Conservation (phyloP, 1,140 invertebrate species). For the Apis laboriosa region DNA sequence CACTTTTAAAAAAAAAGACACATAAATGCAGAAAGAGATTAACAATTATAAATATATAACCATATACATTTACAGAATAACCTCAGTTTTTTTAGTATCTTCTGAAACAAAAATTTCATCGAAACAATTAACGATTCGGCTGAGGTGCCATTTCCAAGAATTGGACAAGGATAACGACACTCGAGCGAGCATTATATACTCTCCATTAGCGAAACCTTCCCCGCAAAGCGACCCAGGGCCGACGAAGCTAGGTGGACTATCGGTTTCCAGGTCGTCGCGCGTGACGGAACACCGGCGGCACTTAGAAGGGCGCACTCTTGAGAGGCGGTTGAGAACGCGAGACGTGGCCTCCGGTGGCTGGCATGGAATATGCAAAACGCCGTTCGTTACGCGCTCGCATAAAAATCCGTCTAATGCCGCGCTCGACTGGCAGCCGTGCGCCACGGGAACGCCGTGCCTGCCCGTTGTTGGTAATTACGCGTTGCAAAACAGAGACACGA, state of each 20-base stretch:
- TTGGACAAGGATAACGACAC: no score
- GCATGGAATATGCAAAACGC: constrained; percentile 71
- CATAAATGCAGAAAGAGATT: no score
- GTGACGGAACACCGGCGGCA: constrained; percentile 68
- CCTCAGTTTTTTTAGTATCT: no score
- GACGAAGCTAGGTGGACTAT: constrained; percentile 61
- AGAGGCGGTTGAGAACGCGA: constrained; percentile 35
- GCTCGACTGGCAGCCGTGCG: constrained; percentile 55
- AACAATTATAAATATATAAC: no score
- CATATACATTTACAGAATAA: no score
- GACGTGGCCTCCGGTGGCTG: constrained; percentile 41
- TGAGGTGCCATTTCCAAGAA: no score
- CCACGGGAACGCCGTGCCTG: constrained; percentile 48
- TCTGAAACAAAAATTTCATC: no score
- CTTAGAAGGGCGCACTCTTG: constrained; percentile 59
- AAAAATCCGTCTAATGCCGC: constrained; percentile 62
- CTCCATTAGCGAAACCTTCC: no score
- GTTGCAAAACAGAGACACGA: constrained; percentile 76
- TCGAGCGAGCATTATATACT: no score
- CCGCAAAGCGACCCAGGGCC: constrained; percentile 15
- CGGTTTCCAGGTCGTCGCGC: constrained; percentile 74
- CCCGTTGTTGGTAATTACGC: constrained; percentile 73
- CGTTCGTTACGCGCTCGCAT: constrained; percentile 68
- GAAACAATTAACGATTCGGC: no score
- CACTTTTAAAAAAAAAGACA: no score